A percentile compares a stretch with the other conserved stretches of the same genome.
phyloP scores from a whole-genome alignment of 2,888 invertebrate genomes.

The Zelleria hepariella region DNA sequence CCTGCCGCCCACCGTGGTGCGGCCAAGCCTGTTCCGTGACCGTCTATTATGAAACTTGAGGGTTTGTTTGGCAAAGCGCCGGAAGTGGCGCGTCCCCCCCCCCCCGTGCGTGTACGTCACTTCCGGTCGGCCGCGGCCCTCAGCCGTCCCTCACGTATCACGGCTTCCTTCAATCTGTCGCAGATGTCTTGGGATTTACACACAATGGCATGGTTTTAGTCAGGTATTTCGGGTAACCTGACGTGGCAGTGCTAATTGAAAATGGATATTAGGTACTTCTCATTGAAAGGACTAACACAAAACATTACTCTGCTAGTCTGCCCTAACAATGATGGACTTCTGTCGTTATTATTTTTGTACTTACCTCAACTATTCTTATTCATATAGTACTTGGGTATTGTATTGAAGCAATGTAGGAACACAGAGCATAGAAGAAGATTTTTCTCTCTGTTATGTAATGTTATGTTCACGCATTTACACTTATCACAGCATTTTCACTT shows the following conservation, averaged over 20 bases:
- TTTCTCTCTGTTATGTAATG: not conserved
- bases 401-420: too few relatives aligned
- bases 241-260: too few relatives aligned
- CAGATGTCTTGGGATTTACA: not conserved
- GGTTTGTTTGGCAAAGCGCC: constrained; percentile 50
- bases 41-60: constrained; percentile 12
- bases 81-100: constrained; percentile 41
- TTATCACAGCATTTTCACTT: too few relatives aligned
- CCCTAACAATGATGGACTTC: too few relatives aligned
- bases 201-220: not conserved
- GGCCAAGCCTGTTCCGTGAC: constrained; percentile 9
- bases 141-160: not conserved
- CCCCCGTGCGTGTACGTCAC: constrained; percentile 6
- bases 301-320: too few relatives aligned
- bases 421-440: not conserved
- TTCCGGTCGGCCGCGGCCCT: constrained; percentile 26
- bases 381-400: too few relatives aligned
- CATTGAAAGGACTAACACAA: too few relatives aligned
- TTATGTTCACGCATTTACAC: too few relatives aligned
- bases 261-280: not conserved
- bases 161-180: not conserved
- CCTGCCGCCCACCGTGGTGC: too few relatives aligned
- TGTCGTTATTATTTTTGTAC: too few relatives aligned
- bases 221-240: not conserved
- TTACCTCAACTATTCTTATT: too few relatives aligned